Base-by-base conservation (phyloP, 1,140 invertebrate genomes). In the Himalopsyche phryganea region DNA sequence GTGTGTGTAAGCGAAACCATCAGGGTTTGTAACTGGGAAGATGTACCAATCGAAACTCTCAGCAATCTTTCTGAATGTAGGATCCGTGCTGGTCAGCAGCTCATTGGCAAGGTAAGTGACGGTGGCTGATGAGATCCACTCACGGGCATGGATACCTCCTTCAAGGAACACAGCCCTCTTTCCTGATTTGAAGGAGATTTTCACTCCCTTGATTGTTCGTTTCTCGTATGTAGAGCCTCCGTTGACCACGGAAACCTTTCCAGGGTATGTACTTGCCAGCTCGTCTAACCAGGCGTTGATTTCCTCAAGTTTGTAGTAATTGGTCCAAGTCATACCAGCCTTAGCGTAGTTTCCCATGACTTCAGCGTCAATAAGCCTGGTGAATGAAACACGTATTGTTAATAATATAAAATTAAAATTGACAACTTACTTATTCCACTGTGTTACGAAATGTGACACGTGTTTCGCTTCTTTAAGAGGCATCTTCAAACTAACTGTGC, bases 41-140 rank as follows among this genome's bases (percentile, higher is more conserved):
- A 88, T 75, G 61, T 85, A 85, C 85, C 85, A 88, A 35, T 85
- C 82, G 50, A 82, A 74, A 15, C 70, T 73, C 19, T 82, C 74
- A 0, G 87, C 79, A 11, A 84, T 66, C 0, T 60, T 48, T 35
- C 76, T 69, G 6, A 85, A 66, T 1, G 71, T 67, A 0, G 70
- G 11, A 48, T 80, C 52, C 0, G 68, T 48, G 20, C 73, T 83
- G 14, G 73, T 77, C 3, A 87, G 63, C 4, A 87, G 62, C 60
- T 85, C 67, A 50, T 85, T 78, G 1, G 82, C 61, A 1, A 89
- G 73, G 51, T 81, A 89, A 1, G 85, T 79, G 0, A 79, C 78
- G 0, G 82, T 83, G 0, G 87, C 85, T 1, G 86, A 81, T 13
- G 80, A 69, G 17, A 90, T 87, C 88, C 87, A 90, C 72, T 90